These are phyloP conservation scores for Hassar affinis DNA, from an alignment of 2,113 vertebrate species.

Conservation along the genomic window DNA sequence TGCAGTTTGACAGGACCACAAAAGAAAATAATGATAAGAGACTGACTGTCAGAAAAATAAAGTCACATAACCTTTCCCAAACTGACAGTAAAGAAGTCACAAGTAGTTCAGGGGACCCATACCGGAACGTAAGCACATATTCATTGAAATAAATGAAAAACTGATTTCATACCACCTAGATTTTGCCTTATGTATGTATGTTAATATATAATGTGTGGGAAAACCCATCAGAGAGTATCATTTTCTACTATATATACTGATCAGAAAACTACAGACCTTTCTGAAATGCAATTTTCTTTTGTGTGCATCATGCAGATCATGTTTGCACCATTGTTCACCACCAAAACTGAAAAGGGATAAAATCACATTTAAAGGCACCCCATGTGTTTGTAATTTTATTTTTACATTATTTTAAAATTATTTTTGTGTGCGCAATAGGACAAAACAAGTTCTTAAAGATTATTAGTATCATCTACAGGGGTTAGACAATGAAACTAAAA, in stretches of 20 bases:
- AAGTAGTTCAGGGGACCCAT: not conserved
- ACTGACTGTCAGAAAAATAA: slow-evolving; percentile 21
- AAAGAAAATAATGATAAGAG: slow-evolving; percentile 21
- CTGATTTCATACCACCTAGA: not conserved
- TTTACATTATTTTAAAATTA: no score
- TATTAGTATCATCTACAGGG: no score
- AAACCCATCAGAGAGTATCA: not conserved
- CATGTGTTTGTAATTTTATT: no score
- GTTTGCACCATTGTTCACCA: not conserved
- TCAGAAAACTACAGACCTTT: no score
- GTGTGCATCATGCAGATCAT: not conserved
- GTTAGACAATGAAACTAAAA: no score
- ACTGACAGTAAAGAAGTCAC: not conserved
- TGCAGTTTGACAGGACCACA: not conserved
- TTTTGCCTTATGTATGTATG: not conserved
- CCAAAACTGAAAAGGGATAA: not conserved
- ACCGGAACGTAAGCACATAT: not conserved
- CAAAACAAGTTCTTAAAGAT: no score
- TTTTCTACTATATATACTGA: not conserved
- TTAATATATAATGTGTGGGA: not conserved
- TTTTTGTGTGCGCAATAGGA: no score
- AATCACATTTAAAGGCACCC: not conserved
- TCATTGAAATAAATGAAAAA: not conserved
- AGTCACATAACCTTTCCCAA: not conserved
- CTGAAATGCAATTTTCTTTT: not conserved